Percentiles rank a stretch among this genome's conserved stretches.
Conservation (phyloP, 2,888 invertebrate genomes). For the Patella pellucida region DNA sequence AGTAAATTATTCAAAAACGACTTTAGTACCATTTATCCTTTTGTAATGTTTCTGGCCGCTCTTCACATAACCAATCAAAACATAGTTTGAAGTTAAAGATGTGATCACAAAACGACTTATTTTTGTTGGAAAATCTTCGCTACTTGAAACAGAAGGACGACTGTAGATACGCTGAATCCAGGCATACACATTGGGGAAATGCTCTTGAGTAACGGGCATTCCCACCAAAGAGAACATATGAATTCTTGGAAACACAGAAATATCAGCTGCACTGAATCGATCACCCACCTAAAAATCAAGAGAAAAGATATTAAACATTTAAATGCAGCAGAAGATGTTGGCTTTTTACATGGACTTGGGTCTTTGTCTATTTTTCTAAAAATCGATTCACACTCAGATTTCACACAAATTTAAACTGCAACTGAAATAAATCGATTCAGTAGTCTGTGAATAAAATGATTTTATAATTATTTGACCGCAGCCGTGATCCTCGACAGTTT, state of each 20-base stretch:
- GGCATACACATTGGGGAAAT: slow-evolving; percentile 32
- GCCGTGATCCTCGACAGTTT: too few relatives aligned
- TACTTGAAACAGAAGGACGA: slow-evolving; percentile 16
- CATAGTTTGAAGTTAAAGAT: slow-evolving; percentile 18
- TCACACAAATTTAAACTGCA: too few relatives aligned
- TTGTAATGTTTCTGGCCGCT: slow-evolving; percentile 14
- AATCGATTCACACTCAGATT: too few relatives aligned
- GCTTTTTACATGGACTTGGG: too few relatives aligned
- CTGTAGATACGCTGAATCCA: slow-evolving; percentile 23
- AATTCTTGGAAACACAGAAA: slow-evolving; percentile 31
- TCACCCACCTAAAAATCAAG: slow-evolving; percentile 28
- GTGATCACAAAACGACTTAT: slow-evolving; percentile 18
- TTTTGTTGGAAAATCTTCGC: slow-evolving; percentile 14
- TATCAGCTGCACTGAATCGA: slow-evolving; percentile 30
- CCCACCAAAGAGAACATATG: slow-evolving; percentile 24
- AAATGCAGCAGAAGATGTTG: neutral
- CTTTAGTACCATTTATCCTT: slow-evolving; percentile 19
- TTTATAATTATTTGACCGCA: too few relatives aligned
- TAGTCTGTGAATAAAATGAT: too few relatives aligned
- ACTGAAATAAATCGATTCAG: too few relatives aligned
- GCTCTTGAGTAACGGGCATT: slow-evolving; percentile 20
- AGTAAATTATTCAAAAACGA: too few relatives aligned
- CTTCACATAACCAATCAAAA: slow-evolving; percentile 26
- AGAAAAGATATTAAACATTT: neutral
- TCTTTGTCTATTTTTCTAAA: too few relatives aligned